A percentile compares a stretch with the other conserved stretches of the same genome.
phyloP scores from a whole-genome alignment of 2,888 invertebrate species.

The Bedellia somnulentella region DNA sequence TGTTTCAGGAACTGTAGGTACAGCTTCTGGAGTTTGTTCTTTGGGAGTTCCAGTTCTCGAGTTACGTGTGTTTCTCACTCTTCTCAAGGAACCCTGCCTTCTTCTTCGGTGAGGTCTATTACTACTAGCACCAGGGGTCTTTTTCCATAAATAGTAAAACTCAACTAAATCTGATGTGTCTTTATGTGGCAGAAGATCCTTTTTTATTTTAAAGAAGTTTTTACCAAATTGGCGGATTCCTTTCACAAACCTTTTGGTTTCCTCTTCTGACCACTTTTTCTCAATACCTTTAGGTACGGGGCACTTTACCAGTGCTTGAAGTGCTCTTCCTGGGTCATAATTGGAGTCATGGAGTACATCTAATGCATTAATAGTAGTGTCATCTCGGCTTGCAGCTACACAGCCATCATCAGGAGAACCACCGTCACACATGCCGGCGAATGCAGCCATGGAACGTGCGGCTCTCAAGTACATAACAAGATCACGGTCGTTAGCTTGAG shows the following conservation, averaged over 20 bases:
- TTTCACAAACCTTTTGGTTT: slow-evolving; percentile 97
- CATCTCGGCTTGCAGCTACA: slow-evolving; percentile 94
- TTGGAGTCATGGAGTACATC: slow-evolving; percentile 94
- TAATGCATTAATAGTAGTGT: slow-evolving; percentile 95
- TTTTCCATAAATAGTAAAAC: slow-evolving; percentile 99
- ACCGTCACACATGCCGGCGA: slow-evolving; percentile 98
- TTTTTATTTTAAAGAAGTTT: slow-evolving; percentile 96
- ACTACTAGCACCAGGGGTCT: slow-evolving; percentile 96
- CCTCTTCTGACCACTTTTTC: slow-evolving; percentile 98
- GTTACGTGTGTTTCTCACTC: slow-evolving; percentile 86
- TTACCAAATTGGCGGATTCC: slow-evolving; percentile 98
- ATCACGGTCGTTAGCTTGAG: slow-evolving; percentile 90
- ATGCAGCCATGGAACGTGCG: slow-evolving; percentile 96
- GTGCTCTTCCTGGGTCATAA: slow-evolving; percentile 94
- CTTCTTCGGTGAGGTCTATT: slow-evolving; percentile 92
- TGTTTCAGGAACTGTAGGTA: slow-evolving; percentile 52
- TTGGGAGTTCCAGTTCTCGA: slow-evolving; percentile 79
- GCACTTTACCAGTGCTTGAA: slow-evolving; percentile 95
- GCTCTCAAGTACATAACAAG: slow-evolving; percentile 96
- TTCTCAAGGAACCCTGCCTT: slow-evolving; percentile 81
- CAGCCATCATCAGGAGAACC: slow-evolving; percentile 97
- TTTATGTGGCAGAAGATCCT: slow-evolving; percentile 94
- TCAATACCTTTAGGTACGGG: slow-evolving; percentile 96
- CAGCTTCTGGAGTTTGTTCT: slow-evolving; percentile 68
- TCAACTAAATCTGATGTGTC: slow-evolving; percentile 97